phyloP scores from a whole-genome alignment of 2,113 vertebrate species.

The Trogon surrucura region DNA sequence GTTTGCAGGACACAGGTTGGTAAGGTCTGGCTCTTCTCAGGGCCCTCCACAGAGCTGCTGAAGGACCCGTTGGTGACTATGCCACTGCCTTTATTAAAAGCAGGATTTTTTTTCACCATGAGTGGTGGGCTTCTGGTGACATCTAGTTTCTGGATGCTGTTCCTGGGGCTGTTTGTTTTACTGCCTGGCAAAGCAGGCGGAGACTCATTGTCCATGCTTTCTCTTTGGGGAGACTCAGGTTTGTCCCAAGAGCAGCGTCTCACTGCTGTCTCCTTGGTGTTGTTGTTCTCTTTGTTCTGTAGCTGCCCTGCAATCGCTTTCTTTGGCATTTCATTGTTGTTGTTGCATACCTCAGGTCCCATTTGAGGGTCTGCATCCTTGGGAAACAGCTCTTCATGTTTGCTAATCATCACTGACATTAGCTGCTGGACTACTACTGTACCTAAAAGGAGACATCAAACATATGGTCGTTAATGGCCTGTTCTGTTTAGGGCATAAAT shows the following conservation, averaged over 20 bases:
- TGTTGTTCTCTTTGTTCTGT: conserved; percentile 92
- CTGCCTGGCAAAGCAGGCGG: conserved; percentile 71
- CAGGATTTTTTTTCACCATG: conserved; percentile 93
- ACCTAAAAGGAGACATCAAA: conserved; percentile 75
- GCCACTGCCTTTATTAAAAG: conserved; percentile 94
- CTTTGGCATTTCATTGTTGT: conserved; percentile 86
- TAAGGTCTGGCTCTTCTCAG: conserved; percentile 84
- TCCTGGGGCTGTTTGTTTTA: conserved; percentile 86
- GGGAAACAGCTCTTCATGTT: conserved; percentile 88
- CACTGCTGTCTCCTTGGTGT: conserved; percentile 72
- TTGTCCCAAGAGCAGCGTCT: conserved; percentile 90
- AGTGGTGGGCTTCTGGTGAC: conserved; percentile 88
- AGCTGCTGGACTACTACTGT: conserved; percentile 95
- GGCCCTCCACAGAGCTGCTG: conserved; percentile 85
- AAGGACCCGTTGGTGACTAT: conserved; percentile 98
- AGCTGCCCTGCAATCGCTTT: conserved; percentile 72
- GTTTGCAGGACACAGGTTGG: conserved; percentile 78
- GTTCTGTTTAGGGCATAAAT: background rate
- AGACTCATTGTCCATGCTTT: conserved; percentile 80
- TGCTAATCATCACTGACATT: conserved; percentile 96
- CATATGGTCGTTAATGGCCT: background rate
- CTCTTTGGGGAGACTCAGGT: conserved; percentile 82
- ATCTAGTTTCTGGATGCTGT: conserved; percentile 84
- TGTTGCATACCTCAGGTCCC: conserved; percentile 81
- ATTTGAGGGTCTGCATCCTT: conserved; percentile 77